Percentiles rank a stretch among this genome's conserved stretches.
phyloP scores from a whole-genome alignment of 2,113 vertebrate species.

The Leptobrachium leishanense region DNA sequence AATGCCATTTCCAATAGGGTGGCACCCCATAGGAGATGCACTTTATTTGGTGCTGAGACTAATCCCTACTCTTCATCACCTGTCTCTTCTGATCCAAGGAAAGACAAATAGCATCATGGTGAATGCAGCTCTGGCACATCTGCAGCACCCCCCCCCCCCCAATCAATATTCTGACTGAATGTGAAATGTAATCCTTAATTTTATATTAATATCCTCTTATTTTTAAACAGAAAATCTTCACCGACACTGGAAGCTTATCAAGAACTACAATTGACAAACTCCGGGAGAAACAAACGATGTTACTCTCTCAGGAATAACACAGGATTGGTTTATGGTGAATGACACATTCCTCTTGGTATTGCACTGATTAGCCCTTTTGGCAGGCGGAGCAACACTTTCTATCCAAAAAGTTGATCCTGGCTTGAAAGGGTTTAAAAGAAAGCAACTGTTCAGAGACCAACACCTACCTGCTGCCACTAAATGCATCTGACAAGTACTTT shows the following conservation, averaged over 20 bases:
- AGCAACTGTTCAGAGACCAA: slow-evolving; percentile 55
- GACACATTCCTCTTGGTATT: slow-evolving; percentile 62
- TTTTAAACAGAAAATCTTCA: slow-evolving; percentile 83
- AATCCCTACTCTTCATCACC: too few relatives aligned
- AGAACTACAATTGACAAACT: slow-evolving; percentile 77
- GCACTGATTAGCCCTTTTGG: slow-evolving; percentile 54
- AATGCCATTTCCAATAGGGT: too few relatives aligned
- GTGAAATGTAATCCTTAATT: too few relatives aligned
- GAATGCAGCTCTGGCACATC: too few relatives aligned
- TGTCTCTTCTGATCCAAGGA: too few relatives aligned
- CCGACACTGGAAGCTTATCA: slow-evolving; percentile 83
- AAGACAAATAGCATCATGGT: too few relatives aligned
- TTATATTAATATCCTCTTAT: neutral
- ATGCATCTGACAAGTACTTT: too few relatives aligned
- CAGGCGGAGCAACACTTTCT: neutral
- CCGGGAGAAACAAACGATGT: slow-evolving; percentile 70
- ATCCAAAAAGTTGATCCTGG: neutral
- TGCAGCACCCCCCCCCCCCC: too few relatives aligned
- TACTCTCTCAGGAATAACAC: slow-evolving; percentile 69
- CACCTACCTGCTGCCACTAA: slow-evolving; percentile 29
- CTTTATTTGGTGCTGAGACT: too few relatives aligned
- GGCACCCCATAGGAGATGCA: too few relatives aligned
- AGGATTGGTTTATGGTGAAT: slow-evolving; percentile 3
- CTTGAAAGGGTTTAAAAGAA: neutral
- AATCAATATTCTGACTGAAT: too few relatives aligned